These are phyloP conservation scores for Galagoides demidoff DNA, from an alignment of 2,797 vertebrate genomes.

Conservation along the genomic window DNA sequence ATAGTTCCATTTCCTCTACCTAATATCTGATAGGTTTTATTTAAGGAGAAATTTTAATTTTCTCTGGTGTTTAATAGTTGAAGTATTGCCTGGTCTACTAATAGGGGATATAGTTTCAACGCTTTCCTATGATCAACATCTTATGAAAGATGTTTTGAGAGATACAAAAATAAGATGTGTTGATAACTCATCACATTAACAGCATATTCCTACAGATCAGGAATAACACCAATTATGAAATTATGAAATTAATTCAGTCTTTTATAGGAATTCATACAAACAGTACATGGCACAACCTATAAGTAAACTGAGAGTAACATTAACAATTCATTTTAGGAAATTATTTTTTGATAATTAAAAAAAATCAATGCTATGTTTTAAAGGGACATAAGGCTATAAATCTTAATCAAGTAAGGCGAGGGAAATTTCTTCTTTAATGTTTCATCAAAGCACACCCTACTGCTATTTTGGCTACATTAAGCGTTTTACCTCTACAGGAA, in stretches of 20 bases:
- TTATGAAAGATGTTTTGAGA: not conserved
- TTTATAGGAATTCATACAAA: constrained; percentile 67
- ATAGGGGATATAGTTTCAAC: not conserved
- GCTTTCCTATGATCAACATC: not conserved
- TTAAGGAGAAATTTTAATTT: constrained; percentile 18
- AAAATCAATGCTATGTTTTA: constrained; percentile 66
- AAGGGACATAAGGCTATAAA: constrained; percentile 17
- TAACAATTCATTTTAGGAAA: constrained; percentile 65
- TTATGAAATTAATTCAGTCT: constrained; percentile 50
- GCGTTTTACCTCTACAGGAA: constrained; percentile 43
- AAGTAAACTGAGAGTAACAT: constrained; percentile 54
- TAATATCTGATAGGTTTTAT: constrained; percentile 4
- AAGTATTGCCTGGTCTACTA: not conserved
- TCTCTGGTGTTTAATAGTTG: not conserved
- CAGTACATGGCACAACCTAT: constrained; percentile 46
- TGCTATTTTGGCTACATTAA: constrained; percentile 34
- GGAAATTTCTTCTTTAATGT: constrained; percentile 60
- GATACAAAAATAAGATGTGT: constrained; percentile 44
- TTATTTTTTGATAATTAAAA: constrained; percentile 67
- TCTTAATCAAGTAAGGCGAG: constrained; percentile 68
- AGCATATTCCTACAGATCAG: constrained; percentile 34
- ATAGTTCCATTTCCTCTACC: constrained; percentile 45
- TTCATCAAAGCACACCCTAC: constrained; percentile 49
- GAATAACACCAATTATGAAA: constrained; percentile 49
- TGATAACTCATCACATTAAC: constrained; percentile 12